A percentile compares a stretch with the other conserved stretches of the same genome.
Evolutionary conservation across 1,140 invertebrate genomes (phyloP).

Genomic region (Agrilus planipennis): DNA sequence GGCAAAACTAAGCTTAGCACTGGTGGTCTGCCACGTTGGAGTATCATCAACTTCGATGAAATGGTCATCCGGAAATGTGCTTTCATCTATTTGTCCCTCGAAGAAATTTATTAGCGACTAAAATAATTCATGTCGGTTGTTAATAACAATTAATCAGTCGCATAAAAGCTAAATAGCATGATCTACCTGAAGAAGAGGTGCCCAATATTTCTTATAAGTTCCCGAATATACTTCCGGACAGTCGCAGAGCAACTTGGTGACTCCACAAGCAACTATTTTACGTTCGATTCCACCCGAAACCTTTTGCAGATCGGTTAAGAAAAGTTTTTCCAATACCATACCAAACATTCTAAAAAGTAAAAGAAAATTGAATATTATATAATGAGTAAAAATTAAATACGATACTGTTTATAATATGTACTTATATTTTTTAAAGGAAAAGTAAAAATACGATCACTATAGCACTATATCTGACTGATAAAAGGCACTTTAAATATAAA

Average conservation of each 20-base stretch:
- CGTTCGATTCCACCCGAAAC: conserved; percentile 68
- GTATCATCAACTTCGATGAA: conserved; percentile 78
- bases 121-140: too few relatives aligned
- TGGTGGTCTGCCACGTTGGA: conserved; percentile 78
- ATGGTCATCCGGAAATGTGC: conserved; percentile 68
- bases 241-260: conserved; percentile 75
- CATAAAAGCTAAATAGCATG: conserved; percentile 2
- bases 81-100: conserved; percentile 77
- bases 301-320: conserved; percentile 77
- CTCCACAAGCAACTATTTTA: conserved; percentile 81
- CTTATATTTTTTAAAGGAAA: background rate
- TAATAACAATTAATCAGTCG: conserved; percentile 29
- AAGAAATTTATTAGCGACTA: conserved; percentile 74
- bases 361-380: conserved; percentile 7
- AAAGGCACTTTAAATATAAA: too few relatives aligned
- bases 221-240: conserved; percentile 50
- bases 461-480: too few relatives aligned
- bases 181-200: conserved; percentile 50
- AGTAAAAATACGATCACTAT: conserved; percentile 2
- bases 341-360: conserved; percentile 70
- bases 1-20: conserved; percentile 78
- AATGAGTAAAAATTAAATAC: background rate
- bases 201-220: conserved; percentile 50
- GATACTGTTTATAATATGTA: too few relatives aligned
- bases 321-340: conserved; percentile 84